A percentile compares a stretch with the other conserved stretches of the same genome.
phyloP scores from a whole-genome alignment of 1,140 invertebrate genomes.

The Sarcophaga bullata region DNA sequence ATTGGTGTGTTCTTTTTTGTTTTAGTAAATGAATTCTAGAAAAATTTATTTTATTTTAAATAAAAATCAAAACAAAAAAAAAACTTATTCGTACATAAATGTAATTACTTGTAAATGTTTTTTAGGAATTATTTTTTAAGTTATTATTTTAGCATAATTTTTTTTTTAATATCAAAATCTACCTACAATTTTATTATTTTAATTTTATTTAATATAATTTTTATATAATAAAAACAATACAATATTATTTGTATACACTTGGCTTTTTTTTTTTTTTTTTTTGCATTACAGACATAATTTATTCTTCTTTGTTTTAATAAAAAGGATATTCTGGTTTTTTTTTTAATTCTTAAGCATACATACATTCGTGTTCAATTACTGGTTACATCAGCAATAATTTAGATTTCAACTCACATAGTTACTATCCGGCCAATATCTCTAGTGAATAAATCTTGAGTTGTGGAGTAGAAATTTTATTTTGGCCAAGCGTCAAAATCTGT shows the following conservation, averaged over 20 bases:
- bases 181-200: slow-evolving; percentile 21
- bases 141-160: slow-evolving; percentile 37
- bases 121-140: slow-evolving; percentile 15
- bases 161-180: slow-evolving; percentile 25
- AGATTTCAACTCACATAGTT: too few species aligned
- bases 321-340: too few species aligned
- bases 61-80: neutral
- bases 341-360: too few species aligned
- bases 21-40: neutral
- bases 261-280: neutral
- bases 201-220: slow-evolving; percentile 10
- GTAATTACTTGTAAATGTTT: neutral
- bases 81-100: neutral
- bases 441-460: too few species aligned
- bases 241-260: neutral
- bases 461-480: too few species aligned
- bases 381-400: too few species aligned
- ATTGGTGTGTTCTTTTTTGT: neutral
- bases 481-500: too few species aligned
- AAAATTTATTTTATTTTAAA: neutral
- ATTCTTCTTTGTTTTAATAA: too few species aligned
- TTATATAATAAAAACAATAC: neutral
- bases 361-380: too few species aligned
- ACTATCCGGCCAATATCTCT: too few species aligned
- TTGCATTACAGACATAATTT: neutral